Base-by-base conservation (phyloP, 2,797 vertebrate species). In the Astyanax mexicanus region DNA sequence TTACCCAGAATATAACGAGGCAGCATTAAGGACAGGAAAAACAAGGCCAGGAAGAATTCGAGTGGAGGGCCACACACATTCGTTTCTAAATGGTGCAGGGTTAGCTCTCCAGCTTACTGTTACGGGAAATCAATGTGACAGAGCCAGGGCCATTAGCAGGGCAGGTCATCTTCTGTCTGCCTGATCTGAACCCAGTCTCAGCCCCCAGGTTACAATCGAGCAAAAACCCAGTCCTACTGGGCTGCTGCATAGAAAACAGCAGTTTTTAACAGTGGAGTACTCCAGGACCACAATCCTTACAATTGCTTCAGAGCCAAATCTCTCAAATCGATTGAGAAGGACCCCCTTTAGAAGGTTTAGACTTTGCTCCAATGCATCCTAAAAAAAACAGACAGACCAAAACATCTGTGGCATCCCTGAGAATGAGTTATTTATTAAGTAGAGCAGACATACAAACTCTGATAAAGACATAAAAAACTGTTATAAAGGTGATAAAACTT, bases 41-140 rank as follows among this genome's bases (percentile, higher is more conserved):
- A 49, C 6, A 1, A 32, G 9, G 13, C 12, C 25, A 47, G 15
- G 8, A 21, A 58, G 29, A 58, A 17, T 55, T 4, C 1, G 44
- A 45, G 27, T 0, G 54, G 17, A 66, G 3, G 62, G 62, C 54
- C 25, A 17, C 23, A 23, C 15, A 12, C 38, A 27, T 64, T 42
- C 21, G 60, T 25, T 42, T 44, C 21, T 23, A 25, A 45, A 40
- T 45, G 62, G 40, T 27, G 23, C 23, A n/a, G 23, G 15, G 62
- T 45, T 27, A 27, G 62, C 9, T n/a, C 6, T 47, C 62, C 40
- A 27, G 40, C 40, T 6, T 15, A 32, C 69, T 49, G 51, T 69
- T 67, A 72, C 9, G 13, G 76, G 64, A 13, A 73, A 78, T 69
- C 54, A 25, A 78, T 78, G 65, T 60, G 25, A 8, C 42, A 71